Evolutionary conservation across 2,113 vertebrate species (phyloP), one percentile per base, ranked within the genome.

Genomic region (Lepidothrix coronata): DNA sequence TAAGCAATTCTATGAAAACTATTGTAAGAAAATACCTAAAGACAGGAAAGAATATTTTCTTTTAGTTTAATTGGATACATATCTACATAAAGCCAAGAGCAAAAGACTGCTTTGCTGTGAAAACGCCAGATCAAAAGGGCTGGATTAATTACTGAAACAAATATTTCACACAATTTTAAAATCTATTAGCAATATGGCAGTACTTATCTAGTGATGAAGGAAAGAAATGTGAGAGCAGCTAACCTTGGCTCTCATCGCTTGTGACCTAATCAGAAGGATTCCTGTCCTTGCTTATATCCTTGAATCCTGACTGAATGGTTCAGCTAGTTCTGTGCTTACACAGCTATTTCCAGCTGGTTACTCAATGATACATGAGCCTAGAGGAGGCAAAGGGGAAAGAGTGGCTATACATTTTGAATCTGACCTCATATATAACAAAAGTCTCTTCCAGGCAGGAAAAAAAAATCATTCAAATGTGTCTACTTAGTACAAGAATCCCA

Each of bases 271-370:
- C 39, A 77, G 48, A 85, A 4, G 8, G 59, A 55, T 87, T 87
- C 57, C 71, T 93, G 55, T 21, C 49, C 41, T 96, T 84, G 48
- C 9, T 4, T 57, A 11, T 54, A 28, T 75, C 66, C 57, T 92
- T 75, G 73, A 81, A 81, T 67, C 17, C 52, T 27, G 6, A 3
- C 73, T 74, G 76, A 93, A 91, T 49, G 22, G 27, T 93, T 91
- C 76, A 78, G 33, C 14, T 85, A 71, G 24, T 52, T 84, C 57
- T 81, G 9, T 75, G 66, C 84, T 94, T 95, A 73, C 68, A 84
- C 59, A 95, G 94, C 68, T 80, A 92, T 86, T 97, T 95, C 77
- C 68, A 84, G 24, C 19, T 78, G 48, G 57, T 87, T 91, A 35
- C 52, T 89, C 86, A 72, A 68, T 91, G 80, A 84, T 68, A 85